phyloP scores from a whole-genome alignment of 2,888 invertebrate species.

The Mystacides longicornis region DNA sequence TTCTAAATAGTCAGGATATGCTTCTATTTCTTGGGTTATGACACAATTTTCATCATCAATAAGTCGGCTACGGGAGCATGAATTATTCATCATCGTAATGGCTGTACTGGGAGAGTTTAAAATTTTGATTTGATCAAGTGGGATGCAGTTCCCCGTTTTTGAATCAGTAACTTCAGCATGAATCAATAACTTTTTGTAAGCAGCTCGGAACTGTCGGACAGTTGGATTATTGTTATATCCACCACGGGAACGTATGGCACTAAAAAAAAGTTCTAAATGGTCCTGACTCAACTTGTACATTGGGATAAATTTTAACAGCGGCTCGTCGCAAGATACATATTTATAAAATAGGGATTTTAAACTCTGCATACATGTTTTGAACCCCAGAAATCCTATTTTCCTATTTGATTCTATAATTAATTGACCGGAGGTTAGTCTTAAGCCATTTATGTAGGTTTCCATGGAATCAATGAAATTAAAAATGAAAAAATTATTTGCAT shows the following conservation, averaged over 20 bases:
- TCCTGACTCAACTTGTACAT: constrained; percentile 1
- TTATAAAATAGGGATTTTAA: neutral
- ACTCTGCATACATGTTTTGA: neutral
- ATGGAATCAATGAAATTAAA: neutral
- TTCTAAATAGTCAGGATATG: no score
- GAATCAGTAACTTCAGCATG: neutral
- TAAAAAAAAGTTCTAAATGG: neutral
- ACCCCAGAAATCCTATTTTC: neutral
- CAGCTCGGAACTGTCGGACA: neutral
- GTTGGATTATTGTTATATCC: constrained; percentile 1
- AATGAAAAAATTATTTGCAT: neutral
- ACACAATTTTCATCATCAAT: no score
- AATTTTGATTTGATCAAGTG: neutral
- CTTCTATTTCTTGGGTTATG: no score
- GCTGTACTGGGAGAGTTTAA: neutral
- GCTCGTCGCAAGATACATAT: neutral
- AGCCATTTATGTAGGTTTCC: no score
- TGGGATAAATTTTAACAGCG: no score
- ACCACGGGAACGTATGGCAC: neutral
- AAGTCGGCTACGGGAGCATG: no score
- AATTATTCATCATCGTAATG: no score
- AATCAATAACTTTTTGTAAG: neutral
- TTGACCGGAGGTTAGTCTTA: no score
- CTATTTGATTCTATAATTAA: neutral
- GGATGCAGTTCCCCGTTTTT: neutral